Evolutionary conservation across 1,140 invertebrate species (phyloP), one percentile per base, ranked within the genome.

Genomic region (Pristionchus pacificus): DNA sequence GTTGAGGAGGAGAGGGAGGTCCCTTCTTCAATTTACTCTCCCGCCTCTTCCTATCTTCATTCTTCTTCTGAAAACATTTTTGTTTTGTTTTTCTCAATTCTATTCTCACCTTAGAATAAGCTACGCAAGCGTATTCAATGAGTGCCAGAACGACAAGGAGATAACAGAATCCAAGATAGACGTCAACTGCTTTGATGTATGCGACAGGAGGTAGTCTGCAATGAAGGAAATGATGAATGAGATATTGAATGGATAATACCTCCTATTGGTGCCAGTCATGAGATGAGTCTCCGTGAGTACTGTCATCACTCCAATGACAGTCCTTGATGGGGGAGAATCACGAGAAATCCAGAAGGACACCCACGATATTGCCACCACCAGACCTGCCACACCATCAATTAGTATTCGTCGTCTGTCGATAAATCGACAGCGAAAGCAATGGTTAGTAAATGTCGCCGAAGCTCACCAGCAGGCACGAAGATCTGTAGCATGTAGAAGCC

Each of bases 401-500:
- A n/a, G n/a, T n/a, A n/a, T n/a, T n/a, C 19, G 38, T 49, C 38
- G 38, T 49, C 19, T 19, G 38, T 49, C 19, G 38, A 49, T 10
- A 49, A 10, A 10, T 49, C 38, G 19, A 19, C 38, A 49, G 38
- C 38, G 38, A 49, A 10, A 49, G 6, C 19, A 49, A 49, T 19
- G 38, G 38, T 49, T 49, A 6, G 38, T 6, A 49, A 49, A 19
- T 49, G 19, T 49, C 38, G 6, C 19, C 38, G 19, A 10, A 49
- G 38, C 38, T 49, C 38, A 49, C 38, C 38, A 85, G 93, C 95
- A 79, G 94, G 94, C 87, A 97, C 94, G 88, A 96, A 97, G 86
- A 96, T 97, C 88, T 97, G 94, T 87, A 97, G 96, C 83, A 97
- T 88, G 88, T 97, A 97, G 89, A 96, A 97, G 82, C 94, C 94